Base-by-base conservation (phyloP, 1,140 invertebrate species). In the Drusus annulatus region DNA sequence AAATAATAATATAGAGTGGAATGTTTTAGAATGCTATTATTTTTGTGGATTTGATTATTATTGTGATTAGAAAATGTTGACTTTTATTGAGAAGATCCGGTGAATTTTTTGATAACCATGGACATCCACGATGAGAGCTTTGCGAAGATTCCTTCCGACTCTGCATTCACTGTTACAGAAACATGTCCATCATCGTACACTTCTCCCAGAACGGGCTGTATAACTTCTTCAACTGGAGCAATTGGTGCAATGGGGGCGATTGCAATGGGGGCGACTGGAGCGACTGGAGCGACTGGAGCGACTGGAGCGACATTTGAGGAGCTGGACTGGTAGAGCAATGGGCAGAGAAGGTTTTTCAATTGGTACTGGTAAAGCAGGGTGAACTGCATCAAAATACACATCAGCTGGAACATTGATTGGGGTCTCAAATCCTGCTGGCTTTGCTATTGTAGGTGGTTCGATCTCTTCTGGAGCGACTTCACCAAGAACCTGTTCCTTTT, bases 31-130 rank as follows among this genome's bases (percentile, higher is more conserved):
- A 13, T 45, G 0, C 2, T 45, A 13, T 45, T 45, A 45, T 8
- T 45, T 13, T 45, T 45, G 36, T 45, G 8, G 36, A 45, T 13
- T 3, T 0, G 8, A 1, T 2, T 45, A 8, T 45, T 45, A n/a
- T n/a, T n/a, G n/a, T n/a, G n/a, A n/a, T 31, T 63, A 69, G 5
- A 69, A 15, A 17, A 78, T 19, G 31, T 69, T 69, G 15, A 69
- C 58, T 15, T n/a, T 63, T 77, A 28, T 7, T 63, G 45, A 17
- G 50, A 69, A n/a, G 36, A 52, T 52, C 71, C 79, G 2, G 17
- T 65, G 79, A 80, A 31, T 17, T 50, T 76, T 25, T 76, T 80
- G 31, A 80, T 76, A 16, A 80, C 63, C 79, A 80, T 65, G 1
- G 71, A 76, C 25, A 80, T 63, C 79, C 79, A 80, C 8, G 28